Base-by-base conservation (phyloP, 2,113 vertebrate genomes). In the Mormyrus iriodes region DNA sequence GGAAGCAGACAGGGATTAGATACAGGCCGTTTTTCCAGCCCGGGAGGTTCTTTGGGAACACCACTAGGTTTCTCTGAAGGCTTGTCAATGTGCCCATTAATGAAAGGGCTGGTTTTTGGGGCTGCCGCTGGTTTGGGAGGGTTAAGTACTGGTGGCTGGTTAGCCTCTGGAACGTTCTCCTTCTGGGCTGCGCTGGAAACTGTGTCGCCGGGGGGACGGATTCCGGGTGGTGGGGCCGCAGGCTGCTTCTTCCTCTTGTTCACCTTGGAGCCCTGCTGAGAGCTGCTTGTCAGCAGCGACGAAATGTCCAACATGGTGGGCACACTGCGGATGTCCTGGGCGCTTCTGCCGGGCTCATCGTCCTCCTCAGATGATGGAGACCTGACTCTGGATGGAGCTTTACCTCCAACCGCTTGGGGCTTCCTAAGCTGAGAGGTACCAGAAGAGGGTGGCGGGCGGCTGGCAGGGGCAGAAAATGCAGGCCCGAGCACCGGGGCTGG, bases 301-400 rank as follows among this genome's bases (percentile, higher is more conserved):
- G 98, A 97, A 24, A 98, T 97, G 0, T 98, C 96, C 2, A 97
- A 94, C 93, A 97, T 96, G 0, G 97, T 97, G 0, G 98, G 97
- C 0, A 95, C 88, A 0, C 92, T 94, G 4, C 96, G 95, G 88
- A 96, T 95, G 94, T 97, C 97, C 93, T 97, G 97, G 61, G 94
- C 93, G 0, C 95, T 96, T 91, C 95, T 79, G 31, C 96, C 96
- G 0, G 83, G 0, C 0, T 94, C 94, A 2, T 98, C 97, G 0
- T 97, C 96, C 0, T 95, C 92, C 0, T 95, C 95, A 0, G 92
- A 90, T 0, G 92, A 92, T 7, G 93, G 93, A 65, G 92, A 93
- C 7, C 27, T 91, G 2, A 90, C 91, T 92, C 93, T 95, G 3
- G 93, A 91, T 31, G 95, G 92, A 51, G 89, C 92, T 92, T 95